A percentile compares a stretch with the other conserved stretches of the same genome.
phyloP scores from a whole-genome alignment of 2,113 vertebrate species.

The Protobothrops mucrosquamatus region DNA sequence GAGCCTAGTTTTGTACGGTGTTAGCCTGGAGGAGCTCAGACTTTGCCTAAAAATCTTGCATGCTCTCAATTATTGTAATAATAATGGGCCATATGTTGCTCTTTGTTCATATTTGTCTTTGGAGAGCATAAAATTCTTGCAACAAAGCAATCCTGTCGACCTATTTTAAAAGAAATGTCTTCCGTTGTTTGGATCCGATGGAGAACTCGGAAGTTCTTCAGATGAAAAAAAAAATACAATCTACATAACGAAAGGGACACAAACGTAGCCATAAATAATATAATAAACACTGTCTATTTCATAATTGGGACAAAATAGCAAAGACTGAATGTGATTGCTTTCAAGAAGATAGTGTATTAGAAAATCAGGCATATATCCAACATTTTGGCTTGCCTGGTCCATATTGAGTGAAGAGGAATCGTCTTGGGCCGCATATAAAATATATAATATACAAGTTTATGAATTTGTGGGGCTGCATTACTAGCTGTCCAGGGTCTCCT shows the following conservation, averaged over 20 bases:
- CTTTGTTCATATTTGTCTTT: background rate
- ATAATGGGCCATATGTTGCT: background rate
- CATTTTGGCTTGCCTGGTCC: no score
- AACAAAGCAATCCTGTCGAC: background rate
- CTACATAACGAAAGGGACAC: background rate
- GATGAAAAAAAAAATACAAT: background rate
- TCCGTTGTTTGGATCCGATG: background rate
- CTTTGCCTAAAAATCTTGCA: background rate
- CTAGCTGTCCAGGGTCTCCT: no score
- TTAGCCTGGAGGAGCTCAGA: background rate
- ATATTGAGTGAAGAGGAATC: no score
- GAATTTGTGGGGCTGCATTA: no score
- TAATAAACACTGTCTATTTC: background rate
- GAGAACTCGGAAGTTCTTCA: background rate
- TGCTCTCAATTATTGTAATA: background rate
- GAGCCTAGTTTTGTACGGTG: background rate
- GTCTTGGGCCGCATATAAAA: no score
- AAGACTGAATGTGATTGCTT: background rate
- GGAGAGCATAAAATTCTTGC: background rate
- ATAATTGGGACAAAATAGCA: background rate
- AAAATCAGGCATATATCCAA: background rate
- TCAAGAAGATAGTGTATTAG: background rate
- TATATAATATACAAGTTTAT: no score
- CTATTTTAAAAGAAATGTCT: background rate
- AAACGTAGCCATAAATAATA: background rate